Evolutionary conservation across 2,113 vertebrate species (phyloP).

Genomic region (Phainopepla nitens): DNA sequence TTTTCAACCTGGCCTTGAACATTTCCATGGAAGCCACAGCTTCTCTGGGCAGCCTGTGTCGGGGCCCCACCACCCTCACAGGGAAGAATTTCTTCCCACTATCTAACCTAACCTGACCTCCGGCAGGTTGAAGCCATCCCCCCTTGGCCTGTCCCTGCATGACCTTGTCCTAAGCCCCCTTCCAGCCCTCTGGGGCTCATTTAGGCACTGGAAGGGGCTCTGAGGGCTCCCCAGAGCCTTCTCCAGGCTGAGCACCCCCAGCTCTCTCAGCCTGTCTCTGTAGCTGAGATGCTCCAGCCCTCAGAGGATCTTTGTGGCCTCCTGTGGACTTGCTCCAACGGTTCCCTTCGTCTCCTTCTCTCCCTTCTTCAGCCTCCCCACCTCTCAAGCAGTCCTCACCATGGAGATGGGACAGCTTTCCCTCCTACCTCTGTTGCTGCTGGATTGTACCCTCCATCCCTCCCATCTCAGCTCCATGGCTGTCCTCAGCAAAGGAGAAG

Average conservation of each 20-base stretch:
- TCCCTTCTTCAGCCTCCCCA: neutral
- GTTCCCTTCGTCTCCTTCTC: neutral
- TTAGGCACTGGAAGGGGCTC: neutral
- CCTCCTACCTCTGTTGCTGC: neutral
- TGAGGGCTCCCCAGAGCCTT: neutral
- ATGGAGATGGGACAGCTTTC: rapidly evolving
- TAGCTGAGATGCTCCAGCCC: neutral
- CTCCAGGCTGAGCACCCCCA: neutral
- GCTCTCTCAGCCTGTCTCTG: neutral
- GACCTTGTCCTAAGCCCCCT: neutral
- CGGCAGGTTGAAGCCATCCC: neutral
- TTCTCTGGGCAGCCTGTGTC: neutral
- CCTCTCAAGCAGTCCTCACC: neutral
- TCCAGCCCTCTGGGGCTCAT: neutral
- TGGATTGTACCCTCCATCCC: neutral
- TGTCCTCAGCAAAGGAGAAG: neutral
- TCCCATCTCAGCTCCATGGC: rapidly evolving
- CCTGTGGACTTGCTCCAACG: neutral
- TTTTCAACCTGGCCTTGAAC: neutral
- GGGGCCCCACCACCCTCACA: neutral
- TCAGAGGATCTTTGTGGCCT: neutral
- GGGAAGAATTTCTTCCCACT: neutral
- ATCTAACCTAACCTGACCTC: neutral
- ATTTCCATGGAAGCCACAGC: neutral
- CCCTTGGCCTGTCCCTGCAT: neutral